Percentiles rank a stretch among this genome's conserved stretches.
These are phyloP conservation scores for Nothocercus julius DNA, from an alignment of 2,113 vertebrate species.

Conservation along the genomic window DNA sequence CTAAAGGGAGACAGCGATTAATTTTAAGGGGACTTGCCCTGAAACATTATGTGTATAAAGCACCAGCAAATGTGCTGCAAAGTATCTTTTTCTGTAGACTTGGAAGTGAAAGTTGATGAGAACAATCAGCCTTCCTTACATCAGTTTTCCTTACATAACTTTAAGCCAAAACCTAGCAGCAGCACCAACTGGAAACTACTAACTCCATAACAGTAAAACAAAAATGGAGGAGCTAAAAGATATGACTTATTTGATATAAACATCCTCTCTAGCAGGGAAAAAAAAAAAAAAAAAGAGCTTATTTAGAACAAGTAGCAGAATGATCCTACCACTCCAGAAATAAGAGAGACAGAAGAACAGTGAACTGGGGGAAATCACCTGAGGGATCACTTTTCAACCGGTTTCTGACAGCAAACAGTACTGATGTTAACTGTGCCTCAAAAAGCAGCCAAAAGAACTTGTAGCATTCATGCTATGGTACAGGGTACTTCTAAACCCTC, in stretches of 20 bases:
- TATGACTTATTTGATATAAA: background rate
- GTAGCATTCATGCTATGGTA: background rate
- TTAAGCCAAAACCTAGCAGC: background rate
- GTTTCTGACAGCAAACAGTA: background rate
- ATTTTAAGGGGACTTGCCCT: background rate
- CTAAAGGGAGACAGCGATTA: background rate
- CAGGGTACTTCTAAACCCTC: background rate
- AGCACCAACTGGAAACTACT: background rate
- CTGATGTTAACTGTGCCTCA: background rate
- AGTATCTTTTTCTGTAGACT: background rate
- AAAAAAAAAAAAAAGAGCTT: background rate
- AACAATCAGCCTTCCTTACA: background rate
- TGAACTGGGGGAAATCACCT: background rate
- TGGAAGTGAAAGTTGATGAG: background rate
- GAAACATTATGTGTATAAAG: background rate
- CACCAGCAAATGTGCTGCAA: background rate
- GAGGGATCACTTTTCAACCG: background rate
- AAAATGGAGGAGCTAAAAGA: background rate
- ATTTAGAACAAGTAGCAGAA: background rate
- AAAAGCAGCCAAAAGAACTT: background rate
- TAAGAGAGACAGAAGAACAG: background rate
- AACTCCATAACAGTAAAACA: background rate
- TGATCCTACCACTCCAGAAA: background rate
- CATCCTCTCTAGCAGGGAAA: background rate
- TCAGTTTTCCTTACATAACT: background rate